A percentile compares a stretch with the other conserved stretches of the same genome.
Conservation (phyloP, 2,888 invertebrate species). For the Drosophila mettleri region DNA sequence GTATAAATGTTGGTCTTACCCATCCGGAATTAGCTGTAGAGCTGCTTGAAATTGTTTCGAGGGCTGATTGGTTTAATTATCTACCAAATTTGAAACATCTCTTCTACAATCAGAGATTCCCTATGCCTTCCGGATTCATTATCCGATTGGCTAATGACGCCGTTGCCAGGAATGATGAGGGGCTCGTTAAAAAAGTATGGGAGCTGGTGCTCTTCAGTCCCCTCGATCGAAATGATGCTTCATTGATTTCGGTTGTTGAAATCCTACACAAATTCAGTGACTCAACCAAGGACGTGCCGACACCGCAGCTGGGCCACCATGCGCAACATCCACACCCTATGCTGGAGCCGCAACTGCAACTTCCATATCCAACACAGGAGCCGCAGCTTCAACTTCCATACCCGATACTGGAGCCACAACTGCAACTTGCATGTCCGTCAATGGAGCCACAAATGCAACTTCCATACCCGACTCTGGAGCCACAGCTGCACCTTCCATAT, state of each 20-base stretch:
- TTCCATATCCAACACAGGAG: no score
- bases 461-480: neutral
- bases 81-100: conserved; percentile 15
- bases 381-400: neutral
- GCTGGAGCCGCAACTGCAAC: neutral
- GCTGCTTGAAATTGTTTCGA: conserved; percentile 35
- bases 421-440: no score
- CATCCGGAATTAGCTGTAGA: conserved; percentile 3
- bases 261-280: neutral
- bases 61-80: conserved; percentile 53
- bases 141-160: conserved; percentile 11
- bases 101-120: conserved; percentile 14
- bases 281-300: neutral
- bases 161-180: neutral
- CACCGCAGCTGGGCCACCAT: neutral
- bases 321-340: neutral
- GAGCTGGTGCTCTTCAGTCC: conserved; percentile 21
- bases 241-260: neutral
- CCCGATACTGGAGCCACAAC: neutral
- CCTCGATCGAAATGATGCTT: conserved; percentile 1
- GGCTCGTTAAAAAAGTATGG: neutral
- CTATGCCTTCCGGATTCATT: conserved; percentile 31
- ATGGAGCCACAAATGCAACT: no score
- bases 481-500: neutral
- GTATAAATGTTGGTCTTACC: conserved; percentile 1